Conservation (phyloP, 1,140 invertebrate species). For the Helicoverpa armigera region DNA sequence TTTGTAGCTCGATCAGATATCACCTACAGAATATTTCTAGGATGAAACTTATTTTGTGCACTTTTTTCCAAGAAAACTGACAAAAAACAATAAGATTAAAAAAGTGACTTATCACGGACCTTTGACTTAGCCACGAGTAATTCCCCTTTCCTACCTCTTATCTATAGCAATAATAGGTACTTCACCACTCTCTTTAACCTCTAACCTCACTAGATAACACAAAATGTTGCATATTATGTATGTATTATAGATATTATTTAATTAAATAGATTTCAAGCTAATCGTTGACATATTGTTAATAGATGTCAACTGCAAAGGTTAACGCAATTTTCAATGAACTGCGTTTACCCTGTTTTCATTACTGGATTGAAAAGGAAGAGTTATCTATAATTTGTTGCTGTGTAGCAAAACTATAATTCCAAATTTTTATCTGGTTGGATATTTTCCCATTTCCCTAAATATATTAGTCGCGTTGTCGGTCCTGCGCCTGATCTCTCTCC, state of each 20-base stretch:
- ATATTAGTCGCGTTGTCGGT: too few species aligned
- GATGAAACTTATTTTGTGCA: too few species aligned
- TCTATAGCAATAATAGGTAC: not conserved
- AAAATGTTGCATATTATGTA: not conserved
- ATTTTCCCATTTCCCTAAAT: too few species aligned
- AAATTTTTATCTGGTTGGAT: too few species aligned
- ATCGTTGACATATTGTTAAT: slow-evolving; percentile 16
- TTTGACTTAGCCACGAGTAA: too few species aligned
- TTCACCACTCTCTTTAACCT: not conserved
- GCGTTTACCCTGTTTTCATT: not conserved
- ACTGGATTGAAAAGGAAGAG: not conserved
- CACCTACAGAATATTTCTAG: too few species aligned
- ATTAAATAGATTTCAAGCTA: slow-evolving; percentile 15
- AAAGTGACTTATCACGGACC: not conserved
- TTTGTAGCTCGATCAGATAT: too few species aligned
- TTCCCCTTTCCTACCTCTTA: not conserved
- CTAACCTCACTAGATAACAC: not conserved
- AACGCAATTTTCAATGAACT: not conserved
- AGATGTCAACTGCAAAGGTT: slow-evolving; percentile 13
- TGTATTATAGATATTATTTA: not conserved
- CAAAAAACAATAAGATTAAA: not conserved
- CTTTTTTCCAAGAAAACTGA: not conserved
- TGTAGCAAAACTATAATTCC: too few species aligned
- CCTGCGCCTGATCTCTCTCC: too few species aligned
- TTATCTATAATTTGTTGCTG: not conserved